Conservation (phyloP, 1,140 invertebrate genomes). For the Rhopalosiphum maidis region DNA sequence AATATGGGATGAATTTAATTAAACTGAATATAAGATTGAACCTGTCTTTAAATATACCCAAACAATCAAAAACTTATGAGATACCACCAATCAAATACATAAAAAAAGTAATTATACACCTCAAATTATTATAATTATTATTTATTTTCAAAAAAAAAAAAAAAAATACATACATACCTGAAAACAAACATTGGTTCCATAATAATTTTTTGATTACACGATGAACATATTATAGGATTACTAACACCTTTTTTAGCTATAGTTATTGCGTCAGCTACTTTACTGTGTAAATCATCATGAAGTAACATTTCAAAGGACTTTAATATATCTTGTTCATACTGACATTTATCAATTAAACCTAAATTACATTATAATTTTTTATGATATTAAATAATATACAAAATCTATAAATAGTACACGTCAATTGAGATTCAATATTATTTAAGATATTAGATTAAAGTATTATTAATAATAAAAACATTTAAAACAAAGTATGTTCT, state of each 20-base stretch:
- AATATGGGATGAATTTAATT: too few relatives aligned
- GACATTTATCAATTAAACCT: slow-evolving; percentile 62
- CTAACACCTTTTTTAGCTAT: slow-evolving; percentile 58
- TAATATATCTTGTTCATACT: slow-evolving; percentile 60
- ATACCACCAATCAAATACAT: too few relatives aligned
- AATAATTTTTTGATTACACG: slow-evolving; percentile 58
- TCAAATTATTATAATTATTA: neutral
- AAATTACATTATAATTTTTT: slow-evolving; percentile 37
- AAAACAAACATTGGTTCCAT: slow-evolving; percentile 32
- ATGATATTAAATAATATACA: neutral
- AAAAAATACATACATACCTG: slow-evolving; percentile 51
- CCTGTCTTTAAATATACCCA: too few relatives aligned
- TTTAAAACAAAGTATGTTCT: slow-evolving; percentile 8
- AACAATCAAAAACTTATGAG: too few relatives aligned
- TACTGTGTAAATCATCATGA: slow-evolving; percentile 60
- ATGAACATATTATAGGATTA: slow-evolving; percentile 59
- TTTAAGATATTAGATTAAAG: neutral
- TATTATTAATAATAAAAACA: neutral
- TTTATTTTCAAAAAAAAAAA: neutral
- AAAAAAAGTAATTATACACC: too few relatives aligned
- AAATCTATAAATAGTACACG: neutral
- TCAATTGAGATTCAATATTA: neutral
- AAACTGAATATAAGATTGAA: too few relatives aligned
- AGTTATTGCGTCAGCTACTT: slow-evolving; percentile 59
- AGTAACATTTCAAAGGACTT: slow-evolving; percentile 59